phyloP scores from a whole-genome alignment of 1,140 invertebrate genomes.

The Drosophila rhopaloa region DNA sequence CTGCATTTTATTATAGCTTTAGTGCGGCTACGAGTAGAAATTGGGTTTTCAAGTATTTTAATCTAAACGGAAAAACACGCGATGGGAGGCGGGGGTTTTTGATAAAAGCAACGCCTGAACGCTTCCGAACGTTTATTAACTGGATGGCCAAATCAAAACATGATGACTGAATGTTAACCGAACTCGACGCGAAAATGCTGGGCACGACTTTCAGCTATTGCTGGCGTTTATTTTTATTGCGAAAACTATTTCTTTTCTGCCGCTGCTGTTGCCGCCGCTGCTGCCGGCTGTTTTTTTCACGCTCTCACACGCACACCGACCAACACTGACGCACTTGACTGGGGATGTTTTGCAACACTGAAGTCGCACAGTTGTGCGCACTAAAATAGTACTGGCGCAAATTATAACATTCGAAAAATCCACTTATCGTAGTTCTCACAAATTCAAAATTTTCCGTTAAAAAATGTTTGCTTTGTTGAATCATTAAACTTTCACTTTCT shows the following conservation, averaged over 20 bases:
- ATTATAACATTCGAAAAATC: neutral
- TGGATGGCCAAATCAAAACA: conserved; percentile 41
- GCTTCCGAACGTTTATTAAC: conserved; percentile 20
- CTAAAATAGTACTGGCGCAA: neutral
- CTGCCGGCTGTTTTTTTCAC: conserved; percentile 55
- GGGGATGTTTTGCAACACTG: conserved; percentile 56
- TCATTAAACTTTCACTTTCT: no score
- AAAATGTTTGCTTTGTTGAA: no score
- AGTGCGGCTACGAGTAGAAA: conserved; percentile 23
- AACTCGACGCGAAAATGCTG: conserved; percentile 19
- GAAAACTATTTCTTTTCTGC: conserved; percentile 46
- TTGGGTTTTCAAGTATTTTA: conserved; percentile 30
- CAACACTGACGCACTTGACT: conserved; percentile 17
- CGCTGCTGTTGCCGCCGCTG: conserved; percentile 31
- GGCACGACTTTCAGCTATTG: conserved; percentile 13
- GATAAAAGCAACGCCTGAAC: conserved; percentile 24
- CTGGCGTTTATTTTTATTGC: conserved; percentile 52
- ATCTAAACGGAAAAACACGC: conserved; percentile 48
- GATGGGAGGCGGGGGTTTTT: conserved; percentile 27
- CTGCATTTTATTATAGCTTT: conserved; percentile 40
- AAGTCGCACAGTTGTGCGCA: neutral
- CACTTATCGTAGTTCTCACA: no score
- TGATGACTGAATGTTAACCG: conserved; percentile 22
- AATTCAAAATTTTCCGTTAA: no score
- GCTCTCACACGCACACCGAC: conserved; percentile 34